Conservation (phyloP, 2,888 invertebrate species). For the Ischnus inquisitorius region DNA sequence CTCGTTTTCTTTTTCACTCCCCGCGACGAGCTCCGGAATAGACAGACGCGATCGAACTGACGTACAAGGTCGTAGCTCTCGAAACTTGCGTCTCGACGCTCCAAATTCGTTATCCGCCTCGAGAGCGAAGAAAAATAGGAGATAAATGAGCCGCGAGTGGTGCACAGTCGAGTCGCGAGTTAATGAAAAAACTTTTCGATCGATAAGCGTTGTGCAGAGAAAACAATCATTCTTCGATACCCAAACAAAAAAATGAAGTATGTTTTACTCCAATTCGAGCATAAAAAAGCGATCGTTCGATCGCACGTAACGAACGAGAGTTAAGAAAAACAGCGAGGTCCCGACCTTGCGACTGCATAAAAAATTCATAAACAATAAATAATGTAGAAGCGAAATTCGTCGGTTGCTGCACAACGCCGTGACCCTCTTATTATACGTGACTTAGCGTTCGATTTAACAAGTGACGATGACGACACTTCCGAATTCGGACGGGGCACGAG, state of each 20-base stretch:
- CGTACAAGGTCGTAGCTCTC: slow-evolving; percentile 31
- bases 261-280: not conserved
- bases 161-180: not conserved
- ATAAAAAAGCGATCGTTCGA: not conserved
- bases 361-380: slow-evolving; percentile 5
- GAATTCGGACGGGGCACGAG: slow-evolving; percentile 20
- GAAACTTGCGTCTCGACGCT: not conserved
- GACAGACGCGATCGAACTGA: not conserved
- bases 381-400: slow-evolving; percentile 4
- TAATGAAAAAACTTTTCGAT: not conserved
- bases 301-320: too few relatives aligned
- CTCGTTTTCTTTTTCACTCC: not conserved
- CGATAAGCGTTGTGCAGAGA: not conserved
- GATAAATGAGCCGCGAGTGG: slow-evolving; percentile 17
- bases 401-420: slow-evolving; percentile 17
- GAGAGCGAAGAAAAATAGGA: slow-evolving; percentile 18
- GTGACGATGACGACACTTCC: slow-evolving; percentile 22
- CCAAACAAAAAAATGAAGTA: not conserved
- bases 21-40: not conserved
- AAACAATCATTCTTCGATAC: not conserved
- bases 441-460: not conserved
- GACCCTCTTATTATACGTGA: slow-evolving; percentile 43
- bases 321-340: slow-evolving; percentile 1
- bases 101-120: not conserved
- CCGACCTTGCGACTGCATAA: slow-evolving; percentile 14